Base-by-base conservation (phyloP, 2,888 invertebrate species). In the Pammene fasciana region DNA sequence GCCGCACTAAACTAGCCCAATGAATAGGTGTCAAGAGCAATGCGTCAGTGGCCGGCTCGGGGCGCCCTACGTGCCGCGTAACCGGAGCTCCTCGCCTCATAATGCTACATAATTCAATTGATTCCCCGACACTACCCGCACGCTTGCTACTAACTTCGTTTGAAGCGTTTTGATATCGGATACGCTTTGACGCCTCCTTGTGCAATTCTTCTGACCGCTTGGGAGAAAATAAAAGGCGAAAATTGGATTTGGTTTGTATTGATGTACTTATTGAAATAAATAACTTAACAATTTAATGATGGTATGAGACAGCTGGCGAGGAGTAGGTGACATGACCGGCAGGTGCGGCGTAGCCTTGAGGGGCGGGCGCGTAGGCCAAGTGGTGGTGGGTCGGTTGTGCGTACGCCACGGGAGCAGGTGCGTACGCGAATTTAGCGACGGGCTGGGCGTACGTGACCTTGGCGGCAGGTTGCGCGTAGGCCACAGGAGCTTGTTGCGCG, bases 71-170 rank as follows among this genome's bases (percentile, higher is more conserved):
- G 90, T 89, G 90, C 87, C 85, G 77, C 79, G 89, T 86, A 89
- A 90, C 88, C 81, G 83, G 90, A 90, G 87, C 88, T 83, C 82
- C 84, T 86, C 86, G 82, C 86, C 85, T 90, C 86, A 87, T 91
- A 91, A 92, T 87, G 90, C 85, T 87, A 89, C 90, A 86, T 91
- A 91, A 92, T 90, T 90, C 92, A 90, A 92, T 92, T 92, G 90
- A 88, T 90, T 89, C 89, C 87, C 90, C 90, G 85, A 89, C 90
- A 89, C 91, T 90, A 88, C 88, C 90, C 90, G 86, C 91, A 90
- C 90, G 90, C 89, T 89, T 87, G 84, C 82, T 83, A 77, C 79
- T 92, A 92, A 92, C 92, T 91, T 92, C 89, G 88, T 92, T 91
- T 89, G 78, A 78, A 87, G 79, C 92, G 90, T 91, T 92, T 91